These are phyloP conservation scores for Emys orbicularis DNA, from an alignment of 2,797 vertebrate species.

Conservation along the genomic window DNA sequence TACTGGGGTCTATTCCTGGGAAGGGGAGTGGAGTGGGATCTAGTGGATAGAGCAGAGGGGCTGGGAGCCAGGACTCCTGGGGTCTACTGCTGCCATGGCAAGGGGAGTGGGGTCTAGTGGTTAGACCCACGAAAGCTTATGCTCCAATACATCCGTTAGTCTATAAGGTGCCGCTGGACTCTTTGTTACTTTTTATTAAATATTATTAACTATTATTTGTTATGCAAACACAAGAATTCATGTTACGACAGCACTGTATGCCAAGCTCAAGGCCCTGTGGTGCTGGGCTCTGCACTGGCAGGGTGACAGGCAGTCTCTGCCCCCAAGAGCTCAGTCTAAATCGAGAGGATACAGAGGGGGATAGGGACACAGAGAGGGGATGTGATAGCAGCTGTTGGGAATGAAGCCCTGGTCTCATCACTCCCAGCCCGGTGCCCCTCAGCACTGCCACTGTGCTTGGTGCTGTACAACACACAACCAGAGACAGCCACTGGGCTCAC, in stretches of 20 bases:
- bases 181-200: too few relatives aligned
- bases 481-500: background rate
- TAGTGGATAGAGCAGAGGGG: too few relatives aligned
- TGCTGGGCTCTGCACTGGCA: background rate
- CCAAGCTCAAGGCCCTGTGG: background rate
- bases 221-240: background rate
- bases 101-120: too few relatives aligned
- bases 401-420: background rate
- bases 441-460: background rate
- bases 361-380: background rate
- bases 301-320: background rate
- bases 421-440: background rate
- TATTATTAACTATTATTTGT: background rate
- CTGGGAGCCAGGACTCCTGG: too few relatives aligned
- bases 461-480: background rate
- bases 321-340: background rate
- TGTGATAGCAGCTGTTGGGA: background rate
- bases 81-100: too few relatives aligned
- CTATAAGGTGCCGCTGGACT: too few relatives aligned
- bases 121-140: too few relatives aligned
- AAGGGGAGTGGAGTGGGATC: fast-evolving
- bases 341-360: background rate
- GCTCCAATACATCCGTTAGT: too few relatives aligned
- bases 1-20: background rate
- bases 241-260: background rate